Evolutionary conservation across 1,140 invertebrate genomes (phyloP).

Genomic region (Microplitis demolitor): DNA sequence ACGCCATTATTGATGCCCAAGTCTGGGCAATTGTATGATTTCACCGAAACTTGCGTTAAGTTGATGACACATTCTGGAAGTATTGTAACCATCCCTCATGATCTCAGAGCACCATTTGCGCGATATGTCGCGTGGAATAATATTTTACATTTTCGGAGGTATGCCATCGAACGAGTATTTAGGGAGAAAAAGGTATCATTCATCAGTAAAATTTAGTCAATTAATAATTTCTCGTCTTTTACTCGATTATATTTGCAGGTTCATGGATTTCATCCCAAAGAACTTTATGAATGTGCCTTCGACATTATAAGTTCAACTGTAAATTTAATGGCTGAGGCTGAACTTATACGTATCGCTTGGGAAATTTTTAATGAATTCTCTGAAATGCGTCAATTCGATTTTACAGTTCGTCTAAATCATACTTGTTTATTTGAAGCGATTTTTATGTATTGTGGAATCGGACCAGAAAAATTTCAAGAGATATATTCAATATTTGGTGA

Average conservation of each 20-base stretch:
- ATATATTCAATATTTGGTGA: constrained; percentile 70
- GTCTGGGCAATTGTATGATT: constrained; percentile 63
- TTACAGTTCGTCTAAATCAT: constrained; percentile 83
- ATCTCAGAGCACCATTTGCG: constrained; percentile 79
- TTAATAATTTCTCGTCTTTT: constrained; percentile 8
- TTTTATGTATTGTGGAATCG: constrained; percentile 80
- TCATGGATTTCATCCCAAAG: constrained; percentile 84
- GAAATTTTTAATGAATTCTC: constrained; percentile 79
- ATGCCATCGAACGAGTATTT: constrained; percentile 84
- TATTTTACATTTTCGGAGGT: constrained; percentile 80
- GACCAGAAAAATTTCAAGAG: constrained; percentile 71
- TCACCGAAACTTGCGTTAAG: constrained; percentile 69
- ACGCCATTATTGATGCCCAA: constrained; percentile 81
- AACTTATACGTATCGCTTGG: constrained; percentile 77
- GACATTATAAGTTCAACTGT: constrained; percentile 83
- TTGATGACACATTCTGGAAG: constrained; percentile 85
- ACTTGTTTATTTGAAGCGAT: constrained; percentile 78
- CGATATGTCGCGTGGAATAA: constrained; percentile 82
- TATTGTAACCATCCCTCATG: constrained; percentile 80
- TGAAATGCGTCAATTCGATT: constrained; percentile 69
- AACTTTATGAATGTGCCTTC: constrained; percentile 90
- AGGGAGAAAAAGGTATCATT: constrained; percentile 75
- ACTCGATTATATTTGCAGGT: constrained; percentile 35
- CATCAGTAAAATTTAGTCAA: not conserved
- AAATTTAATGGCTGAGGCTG: constrained; percentile 81